phyloP scores from a whole-genome alignment of 1,140 invertebrate genomes.

The Drosophila ohnishii region DNA sequence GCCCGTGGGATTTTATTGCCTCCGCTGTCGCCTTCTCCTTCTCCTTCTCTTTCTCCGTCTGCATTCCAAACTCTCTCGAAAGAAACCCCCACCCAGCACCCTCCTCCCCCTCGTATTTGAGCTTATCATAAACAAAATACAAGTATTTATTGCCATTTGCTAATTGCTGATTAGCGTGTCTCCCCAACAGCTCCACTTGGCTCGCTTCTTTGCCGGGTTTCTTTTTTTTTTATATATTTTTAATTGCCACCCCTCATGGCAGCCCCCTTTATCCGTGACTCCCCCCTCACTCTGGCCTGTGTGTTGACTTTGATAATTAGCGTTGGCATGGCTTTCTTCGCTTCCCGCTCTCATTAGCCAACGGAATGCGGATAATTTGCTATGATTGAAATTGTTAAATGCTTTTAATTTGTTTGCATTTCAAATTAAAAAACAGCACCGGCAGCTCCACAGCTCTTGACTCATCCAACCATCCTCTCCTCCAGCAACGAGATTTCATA shows the following conservation, averaged over 20 bases:
- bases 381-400: conserved; percentile 76
- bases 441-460: conserved; percentile 13
- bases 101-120: background rate
- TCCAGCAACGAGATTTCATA: conserved; percentile 19
- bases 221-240: background rate
- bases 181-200: conserved; percentile 42
- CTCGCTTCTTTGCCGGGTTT: conserved; percentile 31
- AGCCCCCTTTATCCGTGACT: background rate
- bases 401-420: conserved; percentile 77
- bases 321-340: conserved; percentile 36
- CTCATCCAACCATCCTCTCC: conserved; percentile 23
- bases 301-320: conserved; percentile 71
- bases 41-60: conserved; percentile 8
- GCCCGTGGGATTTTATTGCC: conserved; percentile 54
- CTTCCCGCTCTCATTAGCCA: conserved; percentile 62
- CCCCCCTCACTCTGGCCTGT: background rate
- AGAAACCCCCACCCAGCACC: background rate
- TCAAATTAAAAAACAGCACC: conserved; percentile 41
- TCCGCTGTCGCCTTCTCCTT: background rate
- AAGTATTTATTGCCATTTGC: conserved; percentile 68
- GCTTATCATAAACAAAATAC: conserved; percentile 57
- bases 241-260: conserved; percentile 30
- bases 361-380: conserved; percentile 75
- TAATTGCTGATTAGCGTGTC: conserved; percentile 77
- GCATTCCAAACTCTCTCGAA: conserved; percentile 32